Evolutionary conservation across 2,113 vertebrate species (phyloP).

Genomic region (Podocnemis expansa): DNA sequence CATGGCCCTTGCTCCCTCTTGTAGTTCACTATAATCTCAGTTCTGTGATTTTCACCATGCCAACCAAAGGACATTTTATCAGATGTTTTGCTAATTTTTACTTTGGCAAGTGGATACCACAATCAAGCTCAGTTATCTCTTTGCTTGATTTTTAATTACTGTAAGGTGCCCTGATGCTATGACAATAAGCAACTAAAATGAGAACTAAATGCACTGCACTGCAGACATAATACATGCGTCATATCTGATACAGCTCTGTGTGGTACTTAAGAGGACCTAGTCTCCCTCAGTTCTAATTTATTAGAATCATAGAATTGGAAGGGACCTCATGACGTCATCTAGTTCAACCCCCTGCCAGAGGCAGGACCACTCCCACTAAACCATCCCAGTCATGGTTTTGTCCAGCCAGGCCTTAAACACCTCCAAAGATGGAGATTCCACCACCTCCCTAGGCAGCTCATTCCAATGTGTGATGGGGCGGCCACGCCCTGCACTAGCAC

Average conservation of each 20-base stretch:
- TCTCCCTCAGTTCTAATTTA: not conserved
- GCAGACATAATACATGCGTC: not conserved
- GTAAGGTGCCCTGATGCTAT: not conserved
- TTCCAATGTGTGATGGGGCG: no score
- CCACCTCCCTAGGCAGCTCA: no score
- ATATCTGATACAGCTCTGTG: not conserved
- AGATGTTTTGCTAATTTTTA: not conserved
- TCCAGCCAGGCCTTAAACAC: no score
- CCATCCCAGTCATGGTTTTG: no score
- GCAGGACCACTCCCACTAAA: no score
- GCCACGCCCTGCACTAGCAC: no score
- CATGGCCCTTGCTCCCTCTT: not conserved
- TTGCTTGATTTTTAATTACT: not conserved
- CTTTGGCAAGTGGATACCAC: not conserved
- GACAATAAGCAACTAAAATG: not conserved
- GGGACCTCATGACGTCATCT: no score
- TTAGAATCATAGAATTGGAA: no score
- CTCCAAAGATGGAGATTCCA: no score
- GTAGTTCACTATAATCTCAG: not conserved
- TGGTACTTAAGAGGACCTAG: not conserved
- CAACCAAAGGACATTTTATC: not conserved
- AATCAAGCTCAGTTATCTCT: not conserved
- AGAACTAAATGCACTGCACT: not conserved
- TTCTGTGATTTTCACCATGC: not conserved
- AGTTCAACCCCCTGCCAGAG: no score